These are phyloP conservation scores for Coturnix japonica DNA, from an alignment of 2,113 vertebrate genomes.

Conservation along the genomic window DNA sequence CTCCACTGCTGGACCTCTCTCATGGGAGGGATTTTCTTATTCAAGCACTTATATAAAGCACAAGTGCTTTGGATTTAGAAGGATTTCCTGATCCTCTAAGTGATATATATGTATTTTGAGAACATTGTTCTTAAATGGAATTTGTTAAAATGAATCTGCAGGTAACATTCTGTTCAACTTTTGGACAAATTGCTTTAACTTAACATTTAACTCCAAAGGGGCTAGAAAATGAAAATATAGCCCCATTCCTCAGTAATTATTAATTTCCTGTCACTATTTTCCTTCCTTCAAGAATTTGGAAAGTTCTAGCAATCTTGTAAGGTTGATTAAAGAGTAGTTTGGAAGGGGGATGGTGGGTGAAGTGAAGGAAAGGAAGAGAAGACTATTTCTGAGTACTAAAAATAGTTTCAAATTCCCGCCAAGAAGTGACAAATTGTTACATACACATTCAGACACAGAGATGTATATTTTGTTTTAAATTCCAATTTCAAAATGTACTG, in stretches of 20 bases:
- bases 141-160: slow-evolving; percentile 12
- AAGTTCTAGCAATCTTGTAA: slow-evolving; percentile 33
- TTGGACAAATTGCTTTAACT: slow-evolving; percentile 36
- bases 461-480: slow-evolving; percentile 71
- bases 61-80: neutral
- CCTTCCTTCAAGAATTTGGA: slow-evolving; percentile 35
- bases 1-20: neutral
- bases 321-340: slow-evolving; percentile 59
- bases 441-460: slow-evolving; percentile 14
- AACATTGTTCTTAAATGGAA: neutral
- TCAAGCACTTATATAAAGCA: neutral
- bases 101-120: neutral
- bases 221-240: slow-evolving; percentile 57
- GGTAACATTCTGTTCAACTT: slow-evolving; percentile 5
- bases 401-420: slow-evolving; percentile 63
- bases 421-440: slow-evolving; percentile 62
- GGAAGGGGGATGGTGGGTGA: neutral
- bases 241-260: slow-evolving; percentile 58
- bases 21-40: neutral
- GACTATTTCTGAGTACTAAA: slow-evolving; percentile 47
- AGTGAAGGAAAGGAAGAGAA: slow-evolving; percentile 21
- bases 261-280: slow-evolving; percentile 67
- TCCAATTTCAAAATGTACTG: slow-evolving; percentile 54
- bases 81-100: slow-evolving; percentile 16
- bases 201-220: neutral